Conservation (phyloP, 2,888 invertebrate species). For the Cataglyphis rosenhaueri region DNA sequence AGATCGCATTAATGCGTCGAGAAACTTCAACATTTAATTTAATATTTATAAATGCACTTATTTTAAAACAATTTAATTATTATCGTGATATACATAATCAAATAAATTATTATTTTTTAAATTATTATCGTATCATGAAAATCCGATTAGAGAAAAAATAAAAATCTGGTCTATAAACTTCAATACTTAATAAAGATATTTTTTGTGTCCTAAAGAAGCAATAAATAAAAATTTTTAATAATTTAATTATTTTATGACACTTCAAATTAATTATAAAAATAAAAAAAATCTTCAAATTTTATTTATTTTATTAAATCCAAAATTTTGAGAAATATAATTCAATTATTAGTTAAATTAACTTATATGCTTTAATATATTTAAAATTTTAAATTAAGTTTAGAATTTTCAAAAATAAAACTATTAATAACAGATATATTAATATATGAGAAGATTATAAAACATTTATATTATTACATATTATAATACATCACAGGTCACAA, state of each 20-base stretch:
- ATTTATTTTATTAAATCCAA: not conserved
- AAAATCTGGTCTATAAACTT: not conserved
- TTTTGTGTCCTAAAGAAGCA: not conserved
- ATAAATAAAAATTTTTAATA: not conserved
- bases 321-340: not conserved
- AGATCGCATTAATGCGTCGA: not conserved
- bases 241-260: not conserved
- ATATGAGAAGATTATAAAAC: not conserved
- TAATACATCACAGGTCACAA: slow-evolving; percentile 1
- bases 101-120: no score
- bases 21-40: not conserved
- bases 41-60: not conserved
- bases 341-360: not conserved
- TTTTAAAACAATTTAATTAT: slow-evolving; percentile 11
- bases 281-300: not conserved
- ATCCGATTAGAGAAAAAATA: not conserved
- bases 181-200: not conserved
- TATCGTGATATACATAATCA: no score
- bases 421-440: not conserved
- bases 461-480: not conserved
- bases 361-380: not conserved
- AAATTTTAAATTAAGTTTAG: not conserved
- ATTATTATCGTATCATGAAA: not conserved
- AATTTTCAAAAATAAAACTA: not conserved
- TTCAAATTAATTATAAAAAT: not conserved